Base-by-base conservation (phyloP, 2,113 vertebrate genomes). In the Pseudorectes ferrugineus region DNA sequence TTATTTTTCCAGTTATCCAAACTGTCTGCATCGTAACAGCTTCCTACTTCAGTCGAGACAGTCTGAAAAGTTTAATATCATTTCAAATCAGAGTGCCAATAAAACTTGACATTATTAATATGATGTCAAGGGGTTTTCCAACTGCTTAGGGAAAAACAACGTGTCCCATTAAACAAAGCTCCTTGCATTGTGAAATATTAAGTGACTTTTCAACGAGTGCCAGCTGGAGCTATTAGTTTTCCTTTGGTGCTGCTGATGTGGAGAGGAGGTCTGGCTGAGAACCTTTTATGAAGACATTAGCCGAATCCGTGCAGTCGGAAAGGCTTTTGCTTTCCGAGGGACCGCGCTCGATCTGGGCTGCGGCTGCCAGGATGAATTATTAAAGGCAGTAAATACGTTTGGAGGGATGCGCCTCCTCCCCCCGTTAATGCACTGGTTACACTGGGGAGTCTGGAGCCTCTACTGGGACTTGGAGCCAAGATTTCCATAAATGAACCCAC, bases 91-190 rank as follows among this genome's bases (percentile, higher is more conserved):
- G 97, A 97, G 95, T 93, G 70, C 97, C 97, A 86, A 98, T 98
- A 97, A 98, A 97, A 98, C 91, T 77, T 98, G 98, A 98, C 97
- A 96, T 97, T 97, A 97, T 98, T 97, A 98, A 98, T 98, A 96
- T 71, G 97, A 97, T 98, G 97, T 97, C 98, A 97, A 98, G 97
- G 95, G 89, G 46, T 78, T 95, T 94, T 89, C 92, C 84, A 95
- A 96, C 96, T 97, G 97, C 98, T 98, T 97, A 94, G 97, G 97
- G 97, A 94, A 95, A 97, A 97, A 92, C 96, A 96, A 80, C 36
- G 94, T 97, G 97, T 98, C 97, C 97, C 96, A 96, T 97, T 98
- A 97, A 96, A 89, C 94, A 82, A 54, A 96, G 96, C 96, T 97
- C 95, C 97, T 95, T 88, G 94, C 84, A 48, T 94, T 84, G 92